A percentile compares a stretch with the other conserved stretches of the same genome.
These are phyloP conservation scores for Amiota communis DNA, from an alignment of 2,888 invertebrate genomes.

Conservation along the genomic window DNA sequence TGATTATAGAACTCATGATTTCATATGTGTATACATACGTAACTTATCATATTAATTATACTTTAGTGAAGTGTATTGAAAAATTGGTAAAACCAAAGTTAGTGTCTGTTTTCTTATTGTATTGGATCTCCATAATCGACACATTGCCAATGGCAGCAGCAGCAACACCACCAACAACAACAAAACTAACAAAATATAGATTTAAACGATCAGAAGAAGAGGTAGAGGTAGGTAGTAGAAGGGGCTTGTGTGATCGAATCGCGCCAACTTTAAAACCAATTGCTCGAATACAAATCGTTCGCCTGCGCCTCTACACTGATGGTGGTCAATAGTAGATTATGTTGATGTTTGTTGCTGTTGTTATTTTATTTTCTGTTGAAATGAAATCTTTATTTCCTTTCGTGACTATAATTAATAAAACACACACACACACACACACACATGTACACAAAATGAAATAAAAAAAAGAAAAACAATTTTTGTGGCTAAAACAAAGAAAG, in stretches of 20 bases:
- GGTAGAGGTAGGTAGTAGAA: not conserved
- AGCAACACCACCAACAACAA: not conserved
- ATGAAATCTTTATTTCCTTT: constrained; percentile 70
- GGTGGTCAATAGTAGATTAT: constrained; percentile 20
- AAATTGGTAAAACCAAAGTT: too few species aligned
- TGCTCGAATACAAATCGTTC: constrained; percentile 33
- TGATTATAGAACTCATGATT: too few species aligned
- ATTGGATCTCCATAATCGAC: constrained; percentile 31
- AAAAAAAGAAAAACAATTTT: constrained; percentile 14
- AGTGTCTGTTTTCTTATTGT: constrained; percentile 35
- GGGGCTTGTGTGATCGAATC: constrained; percentile 3
- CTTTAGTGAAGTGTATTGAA: too few species aligned
- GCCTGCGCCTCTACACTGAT: constrained; percentile 6
- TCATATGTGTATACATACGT: too few species aligned
- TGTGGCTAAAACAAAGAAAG: constrained; percentile 14
- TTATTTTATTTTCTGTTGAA: constrained; percentile 64
- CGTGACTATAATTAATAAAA: constrained; percentile 70
- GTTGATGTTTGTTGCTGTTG: constrained; percentile 11
- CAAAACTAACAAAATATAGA: not conserved
- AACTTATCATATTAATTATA: too few species aligned
- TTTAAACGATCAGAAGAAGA: too few species aligned
- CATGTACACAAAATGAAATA: constrained; percentile 11
- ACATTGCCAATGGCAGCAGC: constrained; percentile 15
- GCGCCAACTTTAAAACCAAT: constrained; percentile 46
- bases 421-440: not conserved